Evolutionary conservation across 1,140 invertebrate species (phyloP).

Genomic region (Drosophila nasuta): DNA sequence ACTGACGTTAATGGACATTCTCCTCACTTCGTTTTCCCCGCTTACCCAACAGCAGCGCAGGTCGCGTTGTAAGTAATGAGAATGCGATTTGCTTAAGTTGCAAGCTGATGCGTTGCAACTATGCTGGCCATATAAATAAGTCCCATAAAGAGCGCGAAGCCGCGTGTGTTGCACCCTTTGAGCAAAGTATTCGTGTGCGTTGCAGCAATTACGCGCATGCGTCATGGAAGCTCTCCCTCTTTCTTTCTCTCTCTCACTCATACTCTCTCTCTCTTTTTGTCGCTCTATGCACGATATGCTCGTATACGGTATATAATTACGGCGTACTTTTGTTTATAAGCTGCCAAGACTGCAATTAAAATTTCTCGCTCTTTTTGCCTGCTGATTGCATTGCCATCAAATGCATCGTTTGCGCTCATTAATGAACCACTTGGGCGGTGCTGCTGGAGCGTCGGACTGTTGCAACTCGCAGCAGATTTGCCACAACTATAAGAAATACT

Average conservation of each 20-base stretch:
- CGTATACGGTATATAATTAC: slow-evolving; percentile 57
- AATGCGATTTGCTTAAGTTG: slow-evolving; percentile 52
- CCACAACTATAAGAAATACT: background rate
- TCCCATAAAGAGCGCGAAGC: slow-evolving; percentile 20
- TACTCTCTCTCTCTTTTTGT: too few relatives aligned
- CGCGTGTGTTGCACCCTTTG: slow-evolving; percentile 10
- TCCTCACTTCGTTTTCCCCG: background rate
- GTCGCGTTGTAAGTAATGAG: slow-evolving; percentile 59
- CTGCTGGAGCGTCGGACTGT: background rate
- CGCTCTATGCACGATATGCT: slow-evolving; percentile 9
- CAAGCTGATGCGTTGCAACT: slow-evolving; percentile 32
- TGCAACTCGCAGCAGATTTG: background rate
- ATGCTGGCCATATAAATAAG: slow-evolving; percentile 61
- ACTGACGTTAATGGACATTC: slow-evolving; percentile 76
- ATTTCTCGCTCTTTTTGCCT: slow-evolving; percentile 70
- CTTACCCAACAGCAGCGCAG: background rate
- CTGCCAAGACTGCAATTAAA: slow-evolving; percentile 73
- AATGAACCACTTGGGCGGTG: slow-evolving; percentile 44
- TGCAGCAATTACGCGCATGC: slow-evolving; percentile 75
- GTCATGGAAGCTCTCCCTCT: slow-evolving; percentile 51
- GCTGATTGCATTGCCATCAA: slow-evolving; percentile 66
- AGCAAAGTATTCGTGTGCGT: slow-evolving; percentile 44
- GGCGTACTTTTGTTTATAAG: slow-evolving; percentile 63
- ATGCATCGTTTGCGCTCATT: slow-evolving; percentile 67
- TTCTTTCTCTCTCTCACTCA: background rate